Percentiles rank a stretch among this genome's conserved stretches.
phyloP scores from a whole-genome alignment of 2,797 vertebrate genomes.

The Spinus pinus region DNA sequence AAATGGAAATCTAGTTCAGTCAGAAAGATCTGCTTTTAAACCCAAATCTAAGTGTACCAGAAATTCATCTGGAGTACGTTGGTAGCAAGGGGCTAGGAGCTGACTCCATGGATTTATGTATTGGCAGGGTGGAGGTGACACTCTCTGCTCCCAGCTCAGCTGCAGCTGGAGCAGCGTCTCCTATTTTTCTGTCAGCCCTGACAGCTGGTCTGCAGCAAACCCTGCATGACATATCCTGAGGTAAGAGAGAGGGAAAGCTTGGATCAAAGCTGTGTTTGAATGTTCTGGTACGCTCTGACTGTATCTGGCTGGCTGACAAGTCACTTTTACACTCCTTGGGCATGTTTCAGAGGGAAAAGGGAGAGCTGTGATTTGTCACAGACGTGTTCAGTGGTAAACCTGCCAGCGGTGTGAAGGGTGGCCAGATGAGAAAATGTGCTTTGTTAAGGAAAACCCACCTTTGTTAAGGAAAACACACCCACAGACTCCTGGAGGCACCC shows the following conservation, averaged over 20 bases:
- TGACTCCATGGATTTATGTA: neutral
- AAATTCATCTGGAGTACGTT: neutral
- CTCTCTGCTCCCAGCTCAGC: fast-evolving
- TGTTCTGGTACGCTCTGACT: neutral
- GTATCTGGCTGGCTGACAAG: neutral
- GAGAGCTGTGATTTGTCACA: neutral
- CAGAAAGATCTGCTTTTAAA: neutral
- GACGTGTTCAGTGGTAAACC: neutral
- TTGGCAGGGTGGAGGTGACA: fast-evolving
- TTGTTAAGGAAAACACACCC: no score
- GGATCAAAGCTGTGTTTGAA: neutral
- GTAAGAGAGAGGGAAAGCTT: neutral
- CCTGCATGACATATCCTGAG: neutral
- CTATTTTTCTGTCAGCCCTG: no score
- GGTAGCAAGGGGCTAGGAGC: neutral
- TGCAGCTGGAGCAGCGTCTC: neutral
- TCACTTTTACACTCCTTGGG: neutral
- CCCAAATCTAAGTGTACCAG: neutral
- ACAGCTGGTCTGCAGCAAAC: neutral
- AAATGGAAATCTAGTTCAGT: neutral
- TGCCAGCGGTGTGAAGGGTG: neutral
- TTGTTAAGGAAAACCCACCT: neutral
- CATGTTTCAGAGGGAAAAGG: neutral
- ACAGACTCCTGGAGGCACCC: fast-evolving
- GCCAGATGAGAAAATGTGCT: neutral